A percentile compares a stretch with the other conserved stretches of the same genome.
These are phyloP conservation scores for Enteromius viviparus DNA, from an alignment of 2,797 vertebrate genomes.

Conservation along the genomic window DNA sequence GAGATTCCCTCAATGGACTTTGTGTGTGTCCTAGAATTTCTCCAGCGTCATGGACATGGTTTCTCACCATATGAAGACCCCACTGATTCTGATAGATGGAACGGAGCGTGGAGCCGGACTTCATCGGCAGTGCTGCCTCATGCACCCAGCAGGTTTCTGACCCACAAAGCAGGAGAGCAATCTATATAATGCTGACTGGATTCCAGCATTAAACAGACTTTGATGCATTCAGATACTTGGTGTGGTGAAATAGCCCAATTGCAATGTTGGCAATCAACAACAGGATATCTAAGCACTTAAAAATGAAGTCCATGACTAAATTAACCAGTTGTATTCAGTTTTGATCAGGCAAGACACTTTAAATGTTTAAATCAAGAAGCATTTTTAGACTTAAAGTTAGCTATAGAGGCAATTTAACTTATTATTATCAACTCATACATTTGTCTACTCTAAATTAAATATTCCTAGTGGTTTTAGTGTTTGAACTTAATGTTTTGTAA, in stretches of 20 bases:
- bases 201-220: conserved; percentile 10
- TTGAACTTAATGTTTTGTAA: not conserved
- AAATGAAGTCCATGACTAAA: not conserved
- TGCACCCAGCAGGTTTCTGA: conserved; percentile 73
- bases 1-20: not conserved
- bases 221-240: not conserved
- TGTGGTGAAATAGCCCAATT: not conserved
- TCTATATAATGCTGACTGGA: not conserved
- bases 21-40: conserved; percentile 78
- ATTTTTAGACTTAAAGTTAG: not conserved
- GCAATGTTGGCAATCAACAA: not conserved
- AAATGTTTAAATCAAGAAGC: not conserved
- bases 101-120: conserved; percentile 73
- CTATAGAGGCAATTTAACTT: not conserved
- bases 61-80: conserved; percentile 79
- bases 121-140: conserved; percentile 79
- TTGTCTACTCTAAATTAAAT: not conserved
- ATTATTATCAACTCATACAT: not conserved
- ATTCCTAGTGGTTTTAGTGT: not conserved
- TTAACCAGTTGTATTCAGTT: conserved; percentile 13
- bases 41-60: conserved; percentile 84
- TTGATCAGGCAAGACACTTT: conserved; percentile 6
- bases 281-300: not conserved
- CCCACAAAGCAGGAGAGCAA: not conserved
- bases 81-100: conserved; percentile 84